Percentiles rank a stretch among this genome's conserved stretches.
Evolutionary conservation across 53 echinoderm and acorn worm species (phyloP).

Genomic region (Astropecten irregularis): DNA sequence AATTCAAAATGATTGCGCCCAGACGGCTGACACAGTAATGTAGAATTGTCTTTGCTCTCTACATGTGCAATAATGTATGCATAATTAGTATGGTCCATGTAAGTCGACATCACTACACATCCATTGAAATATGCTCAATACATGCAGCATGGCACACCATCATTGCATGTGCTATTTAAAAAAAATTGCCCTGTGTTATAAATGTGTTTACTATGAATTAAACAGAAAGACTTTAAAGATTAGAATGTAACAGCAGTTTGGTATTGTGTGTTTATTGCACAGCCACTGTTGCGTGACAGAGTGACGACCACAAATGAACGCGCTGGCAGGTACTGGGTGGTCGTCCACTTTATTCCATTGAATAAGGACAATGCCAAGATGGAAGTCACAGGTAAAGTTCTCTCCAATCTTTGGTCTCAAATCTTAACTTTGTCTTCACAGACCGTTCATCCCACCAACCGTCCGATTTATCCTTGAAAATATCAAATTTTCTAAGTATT

Average conservation of each 20-base stretch:
- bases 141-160: background rate
- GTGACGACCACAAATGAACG: constrained; percentile 1
- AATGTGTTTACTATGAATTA: background rate
- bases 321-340: constrained; percentile 6
- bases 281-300: too few relatives aligned
- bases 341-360: constrained; percentile 16
- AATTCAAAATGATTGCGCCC: too few relatives aligned
- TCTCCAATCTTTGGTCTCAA: background rate
- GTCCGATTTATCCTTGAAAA: background rate
- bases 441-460: background rate
- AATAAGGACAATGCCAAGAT: background rate
- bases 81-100: too few relatives aligned
- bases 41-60: too few relatives aligned
- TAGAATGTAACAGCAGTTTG: background rate
- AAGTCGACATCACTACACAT: too few relatives aligned
- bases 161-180: background rate
- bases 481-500: background rate
- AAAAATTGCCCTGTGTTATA: background rate
- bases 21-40: too few relatives aligned
- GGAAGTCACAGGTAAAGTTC: background rate
- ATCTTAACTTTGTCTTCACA: background rate
- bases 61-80: too few relatives aligned
- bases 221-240: background rate
- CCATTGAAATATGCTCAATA: background rate
- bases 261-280: too few relatives aligned